These are phyloP conservation scores for Limonius californicus DNA, from an alignment of 1,140 invertebrate genomes.

Conservation along the genomic window DNA sequence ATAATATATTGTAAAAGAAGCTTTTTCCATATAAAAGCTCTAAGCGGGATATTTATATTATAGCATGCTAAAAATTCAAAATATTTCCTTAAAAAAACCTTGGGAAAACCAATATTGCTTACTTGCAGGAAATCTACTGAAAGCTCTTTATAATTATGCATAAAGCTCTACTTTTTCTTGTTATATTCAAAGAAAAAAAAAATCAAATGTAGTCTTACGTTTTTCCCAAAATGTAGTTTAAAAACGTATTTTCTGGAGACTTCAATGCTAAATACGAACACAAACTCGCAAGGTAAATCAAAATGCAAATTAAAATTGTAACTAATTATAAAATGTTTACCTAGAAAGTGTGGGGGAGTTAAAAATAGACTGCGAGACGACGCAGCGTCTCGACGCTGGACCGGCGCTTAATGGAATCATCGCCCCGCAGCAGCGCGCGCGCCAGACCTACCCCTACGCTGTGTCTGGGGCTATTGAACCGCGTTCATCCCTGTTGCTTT, in stretches of 20 bases:
- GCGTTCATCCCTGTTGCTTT: slow-evolving; percentile 3
- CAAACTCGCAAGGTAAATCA: slow-evolving; percentile 6
- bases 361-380: slow-evolving; percentile 16
- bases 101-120: no score
- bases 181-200: no score
- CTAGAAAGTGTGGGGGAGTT: not conserved
- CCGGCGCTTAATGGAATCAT: slow-evolving; percentile 22
- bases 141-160: no score
- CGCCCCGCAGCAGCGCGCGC: slow-evolving; percentile 26
- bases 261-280: slow-evolving; percentile 22
- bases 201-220: no score
- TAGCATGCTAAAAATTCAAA: no score
- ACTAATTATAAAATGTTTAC: not conserved
- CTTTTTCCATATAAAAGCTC: no score
- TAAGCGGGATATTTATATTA: no score
- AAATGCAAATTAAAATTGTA: not conserved
- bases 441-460: slow-evolving; percentile 31
- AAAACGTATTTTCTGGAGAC: slow-evolving; percentile 16
- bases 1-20: no score
- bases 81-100: no score
- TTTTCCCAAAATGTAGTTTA: no score
- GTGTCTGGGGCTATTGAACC: slow-evolving; percentile 26
- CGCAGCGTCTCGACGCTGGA: slow-evolving; percentile 28
- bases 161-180: no score
- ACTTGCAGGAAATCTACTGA: no score